A percentile compares a stretch with the other conserved stretches of the same genome.
Conservation (phyloP, 1,140 invertebrate genomes). For the Bombus turneri region DNA sequence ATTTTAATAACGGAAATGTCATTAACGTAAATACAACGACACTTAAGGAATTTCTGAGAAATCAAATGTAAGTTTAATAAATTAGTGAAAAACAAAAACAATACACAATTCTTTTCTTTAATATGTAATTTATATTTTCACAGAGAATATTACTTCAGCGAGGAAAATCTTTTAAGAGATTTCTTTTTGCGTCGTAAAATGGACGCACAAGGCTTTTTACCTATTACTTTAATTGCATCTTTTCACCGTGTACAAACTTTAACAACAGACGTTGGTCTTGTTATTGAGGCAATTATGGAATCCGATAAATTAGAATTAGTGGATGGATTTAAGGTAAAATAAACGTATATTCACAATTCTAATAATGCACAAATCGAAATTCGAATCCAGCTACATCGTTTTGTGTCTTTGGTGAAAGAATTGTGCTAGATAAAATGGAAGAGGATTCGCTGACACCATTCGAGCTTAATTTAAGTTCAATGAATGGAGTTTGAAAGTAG, state of each 20-base stretch:
- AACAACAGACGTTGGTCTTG: slow-evolving; percentile 91
- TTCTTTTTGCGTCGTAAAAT: slow-evolving; percentile 98
- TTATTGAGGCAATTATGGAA: slow-evolving; percentile 91
- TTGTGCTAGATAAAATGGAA: slow-evolving; percentile 75
- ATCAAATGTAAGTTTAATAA: slow-evolving; percentile 89
- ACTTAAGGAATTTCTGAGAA: slow-evolving; percentile 90
- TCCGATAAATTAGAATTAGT: slow-evolving; percentile 93
- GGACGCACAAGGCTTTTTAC: slow-evolving; percentile 96
- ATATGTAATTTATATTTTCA: slow-evolving; percentile 73
- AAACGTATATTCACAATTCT: neutral
- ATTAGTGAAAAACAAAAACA: neutral
- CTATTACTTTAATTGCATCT: slow-evolving; percentile 95
- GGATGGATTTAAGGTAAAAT: slow-evolving; percentile 87
- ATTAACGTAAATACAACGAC: slow-evolving; percentile 83
- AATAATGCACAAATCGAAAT: slow-evolving; percentile 46
- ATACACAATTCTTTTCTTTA: too few species aligned
- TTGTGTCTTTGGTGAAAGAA: slow-evolving; percentile 47
- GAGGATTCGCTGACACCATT: slow-evolving; percentile 76
- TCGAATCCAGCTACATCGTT: slow-evolving; percentile 12
- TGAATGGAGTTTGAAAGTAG: slow-evolving; percentile 78
- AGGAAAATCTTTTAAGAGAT: slow-evolving; percentile 97
- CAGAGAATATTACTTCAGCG: slow-evolving; percentile 99
- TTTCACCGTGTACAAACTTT: slow-evolving; percentile 96
- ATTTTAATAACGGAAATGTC: slow-evolving; percentile 83
- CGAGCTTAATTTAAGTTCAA: slow-evolving; percentile 61